Percentiles rank a stretch among this genome's conserved stretches.
phyloP scores from a whole-genome alignment of 2,113 vertebrate genomes.

The Catagonus wagneri region DNA sequence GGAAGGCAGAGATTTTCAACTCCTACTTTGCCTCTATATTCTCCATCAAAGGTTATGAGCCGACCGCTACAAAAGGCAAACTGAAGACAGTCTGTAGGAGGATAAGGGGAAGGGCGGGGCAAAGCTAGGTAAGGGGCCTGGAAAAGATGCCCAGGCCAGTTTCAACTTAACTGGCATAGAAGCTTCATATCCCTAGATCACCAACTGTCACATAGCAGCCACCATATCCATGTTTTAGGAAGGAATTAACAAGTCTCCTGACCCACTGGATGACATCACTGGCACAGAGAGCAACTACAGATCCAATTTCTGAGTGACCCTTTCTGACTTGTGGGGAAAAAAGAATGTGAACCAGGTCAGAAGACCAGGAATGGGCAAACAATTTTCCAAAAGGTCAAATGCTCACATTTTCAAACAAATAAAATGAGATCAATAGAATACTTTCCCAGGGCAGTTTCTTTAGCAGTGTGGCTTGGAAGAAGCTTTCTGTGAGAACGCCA shows the following conservation, averaged over 20 bases:
- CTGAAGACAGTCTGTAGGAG: background rate
- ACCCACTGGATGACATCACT: background rate
- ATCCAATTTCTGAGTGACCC: background rate
- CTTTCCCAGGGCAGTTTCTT: background rate
- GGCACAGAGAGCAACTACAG: background rate
- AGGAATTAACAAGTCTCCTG: background rate
- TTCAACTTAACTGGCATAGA: background rate
- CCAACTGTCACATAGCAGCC: background rate
- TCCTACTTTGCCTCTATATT: background rate
- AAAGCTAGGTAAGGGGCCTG: background rate
- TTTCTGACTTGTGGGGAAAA: background rate
- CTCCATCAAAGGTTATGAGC: background rate
- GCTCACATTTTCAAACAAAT: slow-evolving; percentile 12
- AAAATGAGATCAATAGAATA: background rate
- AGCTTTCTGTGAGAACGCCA: background rate
- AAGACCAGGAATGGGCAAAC: background rate
- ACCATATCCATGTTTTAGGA: background rate
- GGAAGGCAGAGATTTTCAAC: background rate
- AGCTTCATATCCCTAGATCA: background rate
- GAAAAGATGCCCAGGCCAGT: background rate
- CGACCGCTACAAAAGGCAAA: background rate
- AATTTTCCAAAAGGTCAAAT: background rate
- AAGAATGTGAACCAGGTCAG: background rate
- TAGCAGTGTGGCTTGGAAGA: background rate
- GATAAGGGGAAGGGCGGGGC: background rate